phyloP scores from a whole-genome alignment of 2,113 vertebrate genomes.

The Ceratotherium simum region DNA sequence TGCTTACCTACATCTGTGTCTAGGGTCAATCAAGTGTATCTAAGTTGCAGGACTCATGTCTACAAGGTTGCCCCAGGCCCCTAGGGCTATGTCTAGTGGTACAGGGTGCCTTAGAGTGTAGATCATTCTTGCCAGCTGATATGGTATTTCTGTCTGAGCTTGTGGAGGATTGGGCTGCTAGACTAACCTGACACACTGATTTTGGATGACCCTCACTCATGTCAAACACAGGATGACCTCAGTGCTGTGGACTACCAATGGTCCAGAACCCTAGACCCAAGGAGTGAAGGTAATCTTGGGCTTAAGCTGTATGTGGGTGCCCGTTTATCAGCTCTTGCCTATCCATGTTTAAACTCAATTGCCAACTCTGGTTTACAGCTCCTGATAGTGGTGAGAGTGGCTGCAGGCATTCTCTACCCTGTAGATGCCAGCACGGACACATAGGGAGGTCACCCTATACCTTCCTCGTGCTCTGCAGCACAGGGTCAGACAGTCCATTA shows the following conservation, averaged over 20 bases:
- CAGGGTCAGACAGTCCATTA: neutral
- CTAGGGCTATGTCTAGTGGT: accelerated
- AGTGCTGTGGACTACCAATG: too few species aligned
- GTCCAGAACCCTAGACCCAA: neutral
- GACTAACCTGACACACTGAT: neutral
- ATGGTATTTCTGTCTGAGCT: neutral
- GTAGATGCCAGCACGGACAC: neutral
- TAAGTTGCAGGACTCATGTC: neutral
- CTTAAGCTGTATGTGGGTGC: neutral
- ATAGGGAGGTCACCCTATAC: accelerated
- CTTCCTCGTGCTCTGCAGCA: neutral
- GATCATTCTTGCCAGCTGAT: neutral
- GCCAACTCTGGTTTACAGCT: neutral
- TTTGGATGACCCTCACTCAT: neutral
- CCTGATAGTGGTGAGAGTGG: accelerated
- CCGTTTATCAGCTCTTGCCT: neutral
- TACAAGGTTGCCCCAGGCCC: neutral
- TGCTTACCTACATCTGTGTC: neutral
- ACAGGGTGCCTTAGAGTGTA: neutral
- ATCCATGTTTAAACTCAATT: neutral
- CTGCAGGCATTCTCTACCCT: neutral
- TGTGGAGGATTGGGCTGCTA: neutral
- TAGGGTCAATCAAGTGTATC: neutral
- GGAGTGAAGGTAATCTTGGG: neutral
- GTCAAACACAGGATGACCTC: too few species aligned